Evolutionary conservation across 2,888 invertebrate genomes (phyloP), one percentile per base, ranked within the genome.

Genomic region (Cephonodes hylas): DNA sequence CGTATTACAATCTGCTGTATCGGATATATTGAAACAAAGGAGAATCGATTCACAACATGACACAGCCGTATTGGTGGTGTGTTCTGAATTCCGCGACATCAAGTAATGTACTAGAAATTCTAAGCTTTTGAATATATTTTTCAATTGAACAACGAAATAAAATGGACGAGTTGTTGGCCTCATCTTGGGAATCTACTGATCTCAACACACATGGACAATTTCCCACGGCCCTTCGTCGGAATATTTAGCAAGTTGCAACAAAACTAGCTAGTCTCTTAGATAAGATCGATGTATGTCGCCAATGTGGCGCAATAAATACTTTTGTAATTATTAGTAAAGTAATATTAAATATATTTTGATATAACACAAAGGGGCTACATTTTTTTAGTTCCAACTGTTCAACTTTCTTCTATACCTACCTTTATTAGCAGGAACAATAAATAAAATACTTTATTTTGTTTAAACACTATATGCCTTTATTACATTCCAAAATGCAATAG

Each of bases 161-260:
- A 64, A 60, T 59, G 61, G 56, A 56, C 57, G 68, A 59, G 67
- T 27, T 68, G 61, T 27, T 61, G 61, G 64, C 62, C 58, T 62
- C 67, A 64, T 65, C 67, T 59, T 63, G 68, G 65, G 66, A 71
- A 67, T 71, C 63, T 63, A 62, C 63, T 44, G 63, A 66, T 64
- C 64, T 61, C 60, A 63, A 58, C 71, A 66, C 79, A 80, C 71
- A 72, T 80, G 79, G 68, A 66, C 67, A 66, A 64, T 74, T 77
- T 79, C 79, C 77, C 80, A 80, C 76, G 71, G 66, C 67, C 65
- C 67, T 66, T 64, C 64, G 42, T 42, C 59, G 66, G 71, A 69
- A 69, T 63, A 64, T 63, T 66, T 71, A 71, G 72, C 73, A 73
- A 73, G 71, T 68, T 38, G 38, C 38, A 38, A 38, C 38, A 38